phyloP scores from a whole-genome alignment of 2,888 invertebrate species.

The Caenorhabditis sinica region DNA sequence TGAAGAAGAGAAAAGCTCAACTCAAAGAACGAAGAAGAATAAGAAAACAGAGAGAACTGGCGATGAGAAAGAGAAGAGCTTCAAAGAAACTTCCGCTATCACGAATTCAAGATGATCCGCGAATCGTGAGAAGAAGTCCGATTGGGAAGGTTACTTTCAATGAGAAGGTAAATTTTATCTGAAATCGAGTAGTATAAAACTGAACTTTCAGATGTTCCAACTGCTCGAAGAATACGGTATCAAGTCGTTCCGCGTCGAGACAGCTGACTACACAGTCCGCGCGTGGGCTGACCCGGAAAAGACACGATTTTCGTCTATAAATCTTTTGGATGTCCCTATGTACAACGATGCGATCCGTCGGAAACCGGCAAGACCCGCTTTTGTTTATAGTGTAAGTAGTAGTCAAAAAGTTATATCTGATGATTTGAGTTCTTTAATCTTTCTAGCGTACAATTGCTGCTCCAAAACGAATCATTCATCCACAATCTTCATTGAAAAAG shows the following conservation, averaged over 20 bases:
- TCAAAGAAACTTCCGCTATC: slow-evolving; percentile 37
- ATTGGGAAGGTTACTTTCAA: slow-evolving; percentile 45
- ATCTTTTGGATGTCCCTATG: slow-evolving; percentile 40
- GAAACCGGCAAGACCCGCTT: slow-evolving; percentile 47
- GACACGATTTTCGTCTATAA: slow-evolving; percentile 52
- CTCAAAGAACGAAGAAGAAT: slow-evolving; percentile 19
- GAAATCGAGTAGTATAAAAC: neutral
- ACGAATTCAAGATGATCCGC: slow-evolving; percentile 35
- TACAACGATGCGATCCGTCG: slow-evolving; percentile 43
- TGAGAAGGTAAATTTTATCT: slow-evolving; percentile 36
- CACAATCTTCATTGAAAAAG: slow-evolving; percentile 4
- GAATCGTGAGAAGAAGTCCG: slow-evolving; percentile 44
- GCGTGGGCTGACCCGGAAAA: slow-evolving; percentile 53
- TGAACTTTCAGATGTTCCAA: slow-evolving; percentile 61
- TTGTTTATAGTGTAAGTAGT: slow-evolving; percentile 61
- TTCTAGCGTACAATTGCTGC: slow-evolving; percentile 50
- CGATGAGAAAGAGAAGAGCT: slow-evolving; percentile 33
- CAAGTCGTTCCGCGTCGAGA: slow-evolving; percentile 51
- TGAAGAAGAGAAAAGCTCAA: slow-evolving; percentile 31
- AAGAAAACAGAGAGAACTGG: slow-evolving; percentile 33
- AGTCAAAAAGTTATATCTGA: neutral
- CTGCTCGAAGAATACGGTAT: slow-evolving; percentile 65
- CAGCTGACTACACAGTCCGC: slow-evolving; percentile 61
- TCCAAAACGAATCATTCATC: slow-evolving; percentile 31
- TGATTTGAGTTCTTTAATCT: slow-evolving; percentile 4